Evolutionary conservation across 2,888 invertebrate genomes (phyloP).

Genomic region (Drosophila diplacantha): DNA sequence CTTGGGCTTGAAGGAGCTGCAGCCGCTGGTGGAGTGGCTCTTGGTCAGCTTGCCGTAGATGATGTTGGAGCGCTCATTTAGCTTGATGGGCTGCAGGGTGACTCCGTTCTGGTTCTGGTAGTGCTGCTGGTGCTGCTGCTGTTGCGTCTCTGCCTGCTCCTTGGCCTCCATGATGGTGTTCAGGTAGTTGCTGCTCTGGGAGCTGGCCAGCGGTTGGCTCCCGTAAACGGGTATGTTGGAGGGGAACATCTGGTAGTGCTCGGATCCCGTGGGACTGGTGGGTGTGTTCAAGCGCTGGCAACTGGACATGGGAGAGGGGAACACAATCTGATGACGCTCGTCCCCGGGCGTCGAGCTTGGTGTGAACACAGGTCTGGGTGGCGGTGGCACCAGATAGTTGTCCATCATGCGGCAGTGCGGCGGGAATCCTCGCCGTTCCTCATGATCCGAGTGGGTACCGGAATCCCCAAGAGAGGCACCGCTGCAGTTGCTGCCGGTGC

Average conservation of each 20-base stretch:
- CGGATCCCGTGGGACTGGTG: constrained; percentile 74
- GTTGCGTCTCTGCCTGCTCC: constrained; percentile 68
- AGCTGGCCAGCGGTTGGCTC: constrained; percentile 65
- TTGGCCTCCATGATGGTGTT: constrained; percentile 78
- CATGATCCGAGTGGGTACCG: constrained; percentile 90
- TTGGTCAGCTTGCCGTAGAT: constrained; percentile 76
- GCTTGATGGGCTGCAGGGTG: constrained; percentile 76
- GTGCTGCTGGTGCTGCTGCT: constrained; percentile 56
- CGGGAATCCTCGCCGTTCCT: constrained; percentile 80
- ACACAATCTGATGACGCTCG: constrained; percentile 75
- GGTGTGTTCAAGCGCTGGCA: constrained; percentile 74
- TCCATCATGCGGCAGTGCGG: constrained; percentile 78
- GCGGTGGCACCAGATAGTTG: constrained; percentile 82
- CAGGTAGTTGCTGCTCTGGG: constrained; percentile 74
- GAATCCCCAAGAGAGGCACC: constrained; percentile 90
- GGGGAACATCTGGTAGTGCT: constrained; percentile 78
- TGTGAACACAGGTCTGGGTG: constrained; percentile 80
- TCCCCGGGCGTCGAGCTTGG: constrained; percentile 77
- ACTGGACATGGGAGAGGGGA: constrained; percentile 74
- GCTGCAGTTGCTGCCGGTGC: constrained; percentile 85
- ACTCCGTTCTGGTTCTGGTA: constrained; percentile 69
- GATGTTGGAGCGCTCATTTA: constrained; percentile 75
- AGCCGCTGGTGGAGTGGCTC: constrained; percentile 63
- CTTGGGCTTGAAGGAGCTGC: constrained; percentile 76
- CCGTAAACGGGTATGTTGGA: constrained; percentile 77